These are phyloP conservation scores for Chlamydotis undulata DNA, from an alignment of 2,113 vertebrate genomes.

Conservation along the genomic window DNA sequence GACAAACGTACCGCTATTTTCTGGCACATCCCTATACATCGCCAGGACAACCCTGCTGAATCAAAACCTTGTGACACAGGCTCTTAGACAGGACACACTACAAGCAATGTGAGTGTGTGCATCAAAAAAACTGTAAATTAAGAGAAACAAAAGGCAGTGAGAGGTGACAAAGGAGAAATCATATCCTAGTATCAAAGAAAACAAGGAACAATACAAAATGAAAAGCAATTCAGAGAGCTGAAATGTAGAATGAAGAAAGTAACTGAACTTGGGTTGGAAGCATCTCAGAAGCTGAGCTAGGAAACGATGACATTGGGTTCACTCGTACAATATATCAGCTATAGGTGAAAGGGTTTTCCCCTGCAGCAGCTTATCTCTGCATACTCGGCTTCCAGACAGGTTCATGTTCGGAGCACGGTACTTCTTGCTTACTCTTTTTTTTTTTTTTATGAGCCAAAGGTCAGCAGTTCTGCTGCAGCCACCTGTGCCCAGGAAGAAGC, in stretches of 20 bases:
- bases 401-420: neutral
- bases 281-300: neutral
- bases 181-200: neutral
- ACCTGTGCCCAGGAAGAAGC: neutral
- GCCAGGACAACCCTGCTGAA: neutral
- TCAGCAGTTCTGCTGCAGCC: neutral
- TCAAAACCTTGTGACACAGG: neutral
- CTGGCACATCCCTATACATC: neutral
- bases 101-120: rapidly evolving
- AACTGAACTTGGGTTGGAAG: neutral
- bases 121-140: neutral
- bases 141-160: neutral
- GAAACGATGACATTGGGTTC: neutral
- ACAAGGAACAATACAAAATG: neutral
- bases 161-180: neutral
- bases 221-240: neutral
- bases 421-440: neutral
- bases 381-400: neutral
- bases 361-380: neutral
- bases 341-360: neutral
- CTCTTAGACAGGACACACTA: neutral
- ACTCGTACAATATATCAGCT: neutral
- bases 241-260: neutral
- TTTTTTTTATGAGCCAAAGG: neutral
- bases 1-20: neutral